Conservation (phyloP, 2,888 invertebrate species). For the Pheosia tremula region DNA sequence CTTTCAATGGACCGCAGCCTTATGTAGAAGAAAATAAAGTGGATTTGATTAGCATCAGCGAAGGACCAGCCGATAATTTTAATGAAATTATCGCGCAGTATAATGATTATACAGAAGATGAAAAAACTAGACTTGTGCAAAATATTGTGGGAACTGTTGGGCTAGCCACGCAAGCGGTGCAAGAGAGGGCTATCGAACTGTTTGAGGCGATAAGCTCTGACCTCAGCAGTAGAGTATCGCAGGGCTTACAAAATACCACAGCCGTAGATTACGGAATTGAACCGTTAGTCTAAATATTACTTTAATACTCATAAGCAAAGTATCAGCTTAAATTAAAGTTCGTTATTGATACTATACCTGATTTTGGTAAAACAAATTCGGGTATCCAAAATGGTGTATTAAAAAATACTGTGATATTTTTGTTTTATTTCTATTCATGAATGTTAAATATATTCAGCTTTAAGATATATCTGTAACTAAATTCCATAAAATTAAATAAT, state of each 20-base stretch:
- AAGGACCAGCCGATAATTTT: slow-evolving; percentile 93
- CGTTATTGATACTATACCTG: too few species aligned
- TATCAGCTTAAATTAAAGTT: too few species aligned
- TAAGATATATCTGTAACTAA: too few species aligned
- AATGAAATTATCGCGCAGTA: slow-evolving; percentile 92
- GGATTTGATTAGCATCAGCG: slow-evolving; percentile 78
- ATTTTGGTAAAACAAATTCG: too few species aligned
- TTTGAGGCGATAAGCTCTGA: slow-evolving; percentile 86
- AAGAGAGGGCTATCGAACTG: slow-evolving; percentile 13
- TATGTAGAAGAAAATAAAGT: slow-evolving; percentile 83
- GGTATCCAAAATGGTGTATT: too few species aligned
- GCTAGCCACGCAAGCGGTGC: slow-evolving; percentile 87
- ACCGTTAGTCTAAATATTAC: too few species aligned
- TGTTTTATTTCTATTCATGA: too few species aligned
- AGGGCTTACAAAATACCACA: slow-evolving; percentile 41
- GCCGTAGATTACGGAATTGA: not conserved
- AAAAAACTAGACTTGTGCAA: slow-evolving; percentile 87
- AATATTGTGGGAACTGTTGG: slow-evolving; percentile 91
- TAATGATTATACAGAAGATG: slow-evolving; percentile 88
- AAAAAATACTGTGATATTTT: too few species aligned
- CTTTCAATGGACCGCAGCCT: slow-evolving; percentile 92
- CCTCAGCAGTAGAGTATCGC: slow-evolving; percentile 83
- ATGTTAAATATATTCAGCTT: too few species aligned
- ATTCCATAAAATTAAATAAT: too few species aligned
- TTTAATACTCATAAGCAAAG: too few species aligned